phyloP scores from a whole-genome alignment of 1,140 invertebrate species.

The Zaprionus vittiger region DNA sequence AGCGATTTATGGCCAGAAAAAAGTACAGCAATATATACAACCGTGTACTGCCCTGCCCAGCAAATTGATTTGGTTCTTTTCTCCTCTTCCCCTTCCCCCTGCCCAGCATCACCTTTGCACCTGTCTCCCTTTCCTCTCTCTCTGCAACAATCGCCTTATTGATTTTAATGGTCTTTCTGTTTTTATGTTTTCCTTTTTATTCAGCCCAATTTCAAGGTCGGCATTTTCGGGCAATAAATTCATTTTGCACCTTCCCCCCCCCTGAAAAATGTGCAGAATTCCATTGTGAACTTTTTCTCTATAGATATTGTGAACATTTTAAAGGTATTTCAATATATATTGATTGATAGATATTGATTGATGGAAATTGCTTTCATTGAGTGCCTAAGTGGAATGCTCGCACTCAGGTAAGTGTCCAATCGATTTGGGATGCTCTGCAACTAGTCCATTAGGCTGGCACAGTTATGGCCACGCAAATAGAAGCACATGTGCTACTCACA shows the following conservation, averaged over 20 bases:
- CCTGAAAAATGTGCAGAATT: not conserved
- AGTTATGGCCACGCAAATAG: conserved; percentile 21
- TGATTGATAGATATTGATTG: conserved; percentile 1
- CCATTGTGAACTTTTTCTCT: not conserved
- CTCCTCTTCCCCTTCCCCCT: not conserved
- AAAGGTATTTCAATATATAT: not conserved
- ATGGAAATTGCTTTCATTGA: not conserved
- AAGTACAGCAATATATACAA: conserved; percentile 58
- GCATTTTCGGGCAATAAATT: conserved; percentile 21
- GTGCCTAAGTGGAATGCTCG: not conserved
- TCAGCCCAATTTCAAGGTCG: conserved; percentile 23
- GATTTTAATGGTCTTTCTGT: conserved; percentile 5
- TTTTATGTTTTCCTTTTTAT: not conserved
- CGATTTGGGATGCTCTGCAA: conserved; percentile 6
- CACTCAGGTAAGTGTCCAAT: not conserved
- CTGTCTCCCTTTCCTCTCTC: not conserved
- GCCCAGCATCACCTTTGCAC: not conserved
- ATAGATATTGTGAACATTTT: not conserved
- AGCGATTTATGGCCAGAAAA: conserved; percentile 66
- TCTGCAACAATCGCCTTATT: conserved; percentile 26
- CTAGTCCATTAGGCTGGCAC: conserved; percentile 18
- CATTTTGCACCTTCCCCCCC: not conserved
- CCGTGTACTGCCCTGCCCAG: conserved; percentile 44
- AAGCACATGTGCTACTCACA: conserved; percentile 18
- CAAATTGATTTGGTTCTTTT: conserved; percentile 61